Evolutionary conservation across 2,797 vertebrate genomes (phyloP), one percentile per base, ranked within the genome.

Genomic region (Enteromius radiatus): DNA sequence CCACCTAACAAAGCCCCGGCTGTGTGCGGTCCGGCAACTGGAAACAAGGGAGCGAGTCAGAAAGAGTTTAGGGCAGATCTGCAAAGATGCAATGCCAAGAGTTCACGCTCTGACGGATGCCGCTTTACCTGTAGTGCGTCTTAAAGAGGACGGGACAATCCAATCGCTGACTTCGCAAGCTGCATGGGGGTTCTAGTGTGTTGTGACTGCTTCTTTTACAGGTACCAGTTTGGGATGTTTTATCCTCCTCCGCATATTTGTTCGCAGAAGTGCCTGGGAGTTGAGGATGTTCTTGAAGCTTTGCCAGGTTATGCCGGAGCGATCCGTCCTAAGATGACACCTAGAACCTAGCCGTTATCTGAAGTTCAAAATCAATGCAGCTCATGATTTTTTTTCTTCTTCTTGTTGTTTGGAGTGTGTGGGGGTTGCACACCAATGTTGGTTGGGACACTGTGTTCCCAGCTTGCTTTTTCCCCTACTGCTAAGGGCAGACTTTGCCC

Each of bases 191-290:
- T 96, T 84, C 92, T 95, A 85, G 94, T 96, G 88, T 96, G 95
- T 92, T 95, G 95, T 85, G 93, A 96, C 92, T 96, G 95, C 93
- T 95, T 95, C 95, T 95, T 96, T 93, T 96, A 95, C 93, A 95
- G 95, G 95, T 96, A 95, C 45, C 33, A 41, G 33, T 64, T 80
- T 63, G 76, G 41, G 54, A 49, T 41, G n/a, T 52, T 69, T 56
- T 65, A 43, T 65, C 78, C 38, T 54, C 74, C 11, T 56, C 28
- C 17, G 45, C 19, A n/a, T 64, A 41, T 28, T 33, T 12, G 59
- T 67, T 15, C 4, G 0, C 9, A 43, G n/a, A 63, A 19, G 71
- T 54, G 45, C n/a, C 21, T 28, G 17, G 69, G 59, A 76, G 28
- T 73, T 19, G 86, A 85, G 78, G 75, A 65, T 59, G 36, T 54